phyloP scores from a whole-genome alignment of 2,113 vertebrate genomes.

The Agelaius phoeniceus region DNA sequence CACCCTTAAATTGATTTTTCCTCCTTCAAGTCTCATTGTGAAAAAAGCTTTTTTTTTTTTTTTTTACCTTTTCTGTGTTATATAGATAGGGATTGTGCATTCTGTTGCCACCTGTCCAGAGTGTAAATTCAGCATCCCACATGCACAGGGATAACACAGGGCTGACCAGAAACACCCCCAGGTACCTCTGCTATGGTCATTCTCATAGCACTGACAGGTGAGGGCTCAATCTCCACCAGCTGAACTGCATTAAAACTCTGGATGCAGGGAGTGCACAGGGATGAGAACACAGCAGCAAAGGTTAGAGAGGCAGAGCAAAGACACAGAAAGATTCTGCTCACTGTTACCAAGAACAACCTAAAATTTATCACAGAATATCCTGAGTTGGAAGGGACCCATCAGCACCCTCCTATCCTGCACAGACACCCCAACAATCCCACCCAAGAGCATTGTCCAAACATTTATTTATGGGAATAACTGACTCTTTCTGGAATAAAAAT shows the following conservation, averaged over 20 bases:
- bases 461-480: background rate
- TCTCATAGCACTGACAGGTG: conserved; percentile 98
- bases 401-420: too few relatives aligned
- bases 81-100: background rate
- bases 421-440: background rate
- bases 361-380: background rate
- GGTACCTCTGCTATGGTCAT: conserved; percentile 98
- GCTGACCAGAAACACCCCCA: background rate
- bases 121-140: background rate
- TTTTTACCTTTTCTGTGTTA: background rate
- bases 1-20: background rate
- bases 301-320: conserved; percentile 72
- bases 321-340: conserved; percentile 33
- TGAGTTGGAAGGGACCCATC: background rate
- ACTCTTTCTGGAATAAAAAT: background rate
- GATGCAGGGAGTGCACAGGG: conserved; percentile 68
- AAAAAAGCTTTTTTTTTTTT: background rate
- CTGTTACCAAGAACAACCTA: background rate
- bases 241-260: conserved; percentile 94
- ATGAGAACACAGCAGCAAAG: conserved; percentile 71
- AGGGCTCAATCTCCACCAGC: conserved; percentile 98
- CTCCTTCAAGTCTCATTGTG: background rate
- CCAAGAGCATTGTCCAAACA: background rate
- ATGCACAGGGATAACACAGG: background rate
- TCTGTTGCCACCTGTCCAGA: conserved; percentile 16